These are phyloP conservation scores for Leptodactylus fallax DNA, from an alignment of 2,797 vertebrate genomes.

Conservation along the genomic window DNA sequence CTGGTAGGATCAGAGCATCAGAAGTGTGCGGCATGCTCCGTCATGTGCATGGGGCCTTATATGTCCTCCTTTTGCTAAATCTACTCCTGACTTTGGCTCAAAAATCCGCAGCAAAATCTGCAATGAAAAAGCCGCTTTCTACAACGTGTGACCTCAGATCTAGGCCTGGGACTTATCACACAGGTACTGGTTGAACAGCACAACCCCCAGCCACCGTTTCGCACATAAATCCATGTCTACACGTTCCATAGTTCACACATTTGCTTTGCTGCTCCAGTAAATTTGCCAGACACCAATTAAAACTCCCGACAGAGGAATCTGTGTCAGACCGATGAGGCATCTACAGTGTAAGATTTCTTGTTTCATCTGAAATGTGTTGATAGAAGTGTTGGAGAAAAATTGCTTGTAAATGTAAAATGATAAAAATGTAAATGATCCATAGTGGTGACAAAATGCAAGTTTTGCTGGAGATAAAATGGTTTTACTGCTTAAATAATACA, in stretches of 20 bases:
- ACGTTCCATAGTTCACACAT: neutral
- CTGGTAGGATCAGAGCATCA: too few species aligned
- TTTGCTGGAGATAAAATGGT: neutral
- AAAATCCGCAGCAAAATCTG: too few species aligned
- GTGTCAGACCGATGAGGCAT: neutral
- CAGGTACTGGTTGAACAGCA: neutral
- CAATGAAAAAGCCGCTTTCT: too few species aligned
- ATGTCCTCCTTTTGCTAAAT: too few species aligned
- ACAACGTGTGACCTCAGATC: too few species aligned
- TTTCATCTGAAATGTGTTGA: conserved; percentile 11
- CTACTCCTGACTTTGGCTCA: too few species aligned
- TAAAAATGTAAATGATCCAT: conserved; percentile 34
- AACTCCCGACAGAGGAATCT: neutral
- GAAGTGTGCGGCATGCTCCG: too few species aligned
- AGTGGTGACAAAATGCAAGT: neutral
- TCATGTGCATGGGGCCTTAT: too few species aligned
- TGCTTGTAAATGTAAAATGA: neutral
- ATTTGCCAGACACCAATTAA: neutral
- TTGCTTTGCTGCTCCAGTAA: neutral
- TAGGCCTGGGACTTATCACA: neutral
- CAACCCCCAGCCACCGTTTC: neutral
- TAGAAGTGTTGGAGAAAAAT: neutral
- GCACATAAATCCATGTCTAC: neutral
- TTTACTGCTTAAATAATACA: conserved; percentile 15
- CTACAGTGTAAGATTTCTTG: neutral